Percentiles rank a stretch among this genome's conserved stretches.
Evolutionary conservation across 2,797 vertebrate species (phyloP).

Genomic region (Nasua narica): DNA sequence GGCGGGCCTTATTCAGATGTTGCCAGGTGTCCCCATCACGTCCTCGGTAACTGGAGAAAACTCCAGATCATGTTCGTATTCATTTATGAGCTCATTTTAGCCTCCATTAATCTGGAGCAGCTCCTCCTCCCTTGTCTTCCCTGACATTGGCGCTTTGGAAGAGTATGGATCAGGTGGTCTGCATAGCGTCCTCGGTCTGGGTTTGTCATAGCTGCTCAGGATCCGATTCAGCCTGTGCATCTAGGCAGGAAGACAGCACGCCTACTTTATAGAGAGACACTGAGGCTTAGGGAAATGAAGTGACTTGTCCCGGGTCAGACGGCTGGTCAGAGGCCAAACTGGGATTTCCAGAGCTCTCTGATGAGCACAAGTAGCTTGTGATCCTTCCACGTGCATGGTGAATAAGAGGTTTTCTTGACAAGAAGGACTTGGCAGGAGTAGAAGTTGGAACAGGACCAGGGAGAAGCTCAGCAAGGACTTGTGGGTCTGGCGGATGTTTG

Average conservation of each 20-base stretch:
- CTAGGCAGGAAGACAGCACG: not conserved
- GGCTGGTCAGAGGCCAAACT: not conserved
- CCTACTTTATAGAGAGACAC: not conserved
- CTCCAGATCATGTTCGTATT: not conserved
- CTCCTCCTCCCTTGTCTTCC: not conserved
- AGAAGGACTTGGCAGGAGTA: slow-evolving; percentile 55
- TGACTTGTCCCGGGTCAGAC: not conserved
- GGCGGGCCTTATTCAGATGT: not conserved
- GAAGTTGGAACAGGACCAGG: slow-evolving; percentile 59
- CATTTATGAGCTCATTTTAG: not conserved
- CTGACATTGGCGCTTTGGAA: not conserved
- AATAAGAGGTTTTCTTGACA: slow-evolving; percentile 59
- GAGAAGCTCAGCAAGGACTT: slow-evolving; percentile 38
- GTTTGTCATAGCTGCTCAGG: not conserved
- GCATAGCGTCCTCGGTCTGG: not conserved
- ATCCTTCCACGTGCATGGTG: not conserved
- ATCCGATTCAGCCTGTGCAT: not conserved
- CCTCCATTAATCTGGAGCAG: not conserved
- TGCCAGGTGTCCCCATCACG: not conserved
- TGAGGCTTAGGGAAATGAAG: not conserved
- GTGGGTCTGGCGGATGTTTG: slow-evolving; percentile 64
- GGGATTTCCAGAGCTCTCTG: slow-evolving; percentile 35
- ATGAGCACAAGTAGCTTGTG: not conserved
- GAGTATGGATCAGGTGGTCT: not conserved
- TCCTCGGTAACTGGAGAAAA: not conserved